A percentile compares a stretch with the other conserved stretches of the same genome.
phyloP scores from a whole-genome alignment of 2,888 invertebrate genomes.

The Lobophora halterata region DNA sequence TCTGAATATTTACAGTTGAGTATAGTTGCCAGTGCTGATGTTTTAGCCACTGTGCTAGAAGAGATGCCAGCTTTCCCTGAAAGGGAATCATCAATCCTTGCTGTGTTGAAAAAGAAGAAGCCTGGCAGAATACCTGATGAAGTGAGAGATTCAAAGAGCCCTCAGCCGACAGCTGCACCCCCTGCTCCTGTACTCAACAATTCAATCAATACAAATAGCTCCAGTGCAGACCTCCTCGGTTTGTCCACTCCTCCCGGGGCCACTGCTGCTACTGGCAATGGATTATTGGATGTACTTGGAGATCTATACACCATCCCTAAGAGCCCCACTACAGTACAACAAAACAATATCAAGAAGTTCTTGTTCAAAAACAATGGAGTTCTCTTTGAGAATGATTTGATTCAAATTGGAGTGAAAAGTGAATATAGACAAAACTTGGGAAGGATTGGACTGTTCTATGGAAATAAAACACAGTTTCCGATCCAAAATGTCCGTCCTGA shows the following conservation, averaged over 20 bases:
- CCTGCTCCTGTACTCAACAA: slow-evolving; percentile 59
- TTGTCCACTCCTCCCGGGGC: slow-evolving; percentile 92
- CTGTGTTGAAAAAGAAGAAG: slow-evolving; percentile 98
- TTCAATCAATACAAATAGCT: slow-evolving; percentile 72
- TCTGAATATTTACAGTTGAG: slow-evolving; percentile 98
- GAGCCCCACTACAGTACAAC: slow-evolving; percentile 83
- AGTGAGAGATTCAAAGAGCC: slow-evolving; percentile 91
- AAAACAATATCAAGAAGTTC: slow-evolving; percentile 95
- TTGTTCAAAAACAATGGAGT: slow-evolving; percentile 99
- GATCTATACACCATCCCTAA: slow-evolving; percentile 88
- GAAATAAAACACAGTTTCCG: slow-evolving; percentile 96
- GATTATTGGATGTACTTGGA: slow-evolving; percentile 94
- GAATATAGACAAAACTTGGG: slow-evolving; percentile 98
- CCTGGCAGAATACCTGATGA: slow-evolving; percentile 96
- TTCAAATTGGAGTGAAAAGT: slow-evolving; percentile 98
- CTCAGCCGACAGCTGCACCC: slow-evolving; percentile 74
- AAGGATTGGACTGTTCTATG: slow-evolving; percentile 97
- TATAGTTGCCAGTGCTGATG: slow-evolving; percentile 97
- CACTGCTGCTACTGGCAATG: slow-evolving; percentile 85
- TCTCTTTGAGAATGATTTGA: slow-evolving; percentile 97
- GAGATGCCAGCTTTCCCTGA: slow-evolving; percentile 99
- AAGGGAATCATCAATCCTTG: slow-evolving; percentile 97
- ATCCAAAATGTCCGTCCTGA: slow-evolving; percentile 88
- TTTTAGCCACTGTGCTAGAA: slow-evolving; percentile 98
- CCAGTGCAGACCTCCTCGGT: slow-evolving; percentile 92